These are phyloP conservation scores for Oncorhynchus masou DNA, from an alignment of 2,113 vertebrate species.

Conservation along the genomic window DNA sequence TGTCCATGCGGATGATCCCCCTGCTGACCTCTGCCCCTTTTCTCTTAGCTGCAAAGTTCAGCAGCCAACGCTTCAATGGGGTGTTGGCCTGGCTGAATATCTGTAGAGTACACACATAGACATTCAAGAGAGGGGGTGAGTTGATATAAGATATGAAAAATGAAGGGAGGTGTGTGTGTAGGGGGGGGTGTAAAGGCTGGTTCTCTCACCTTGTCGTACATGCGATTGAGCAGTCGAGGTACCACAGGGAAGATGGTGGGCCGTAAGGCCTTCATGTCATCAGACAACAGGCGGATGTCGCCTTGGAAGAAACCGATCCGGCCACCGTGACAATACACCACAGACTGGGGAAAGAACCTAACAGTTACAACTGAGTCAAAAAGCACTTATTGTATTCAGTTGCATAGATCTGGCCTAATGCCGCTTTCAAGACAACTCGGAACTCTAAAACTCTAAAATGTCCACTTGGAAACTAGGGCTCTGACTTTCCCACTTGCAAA, in stretches of 20 bases:
- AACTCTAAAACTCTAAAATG: no score
- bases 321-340: slow-evolving; percentile 94
- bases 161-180: neutral
- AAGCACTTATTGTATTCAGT: neutral
- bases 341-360: slow-evolving; percentile 75
- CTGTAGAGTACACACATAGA: slow-evolving; percentile 60
- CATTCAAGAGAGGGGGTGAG: neutral
- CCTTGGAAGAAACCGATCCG: slow-evolving; percentile 96
- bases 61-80: slow-evolving; percentile 86
- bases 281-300: slow-evolving; percentile 91
- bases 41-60: slow-evolving; percentile 93
- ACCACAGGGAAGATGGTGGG: slow-evolving; percentile 97
- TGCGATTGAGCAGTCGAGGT: slow-evolving; percentile 93
- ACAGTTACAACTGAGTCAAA: neutral
- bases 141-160: neutral
- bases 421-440: no score
- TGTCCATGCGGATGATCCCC: slow-evolving; percentile 89
- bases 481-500: no score
- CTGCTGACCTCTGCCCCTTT: slow-evolving; percentile 92
- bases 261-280: slow-evolving; percentile 91
- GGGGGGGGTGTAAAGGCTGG: neutral
- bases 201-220: slow-evolving; percentile 91
- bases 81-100: slow-evolving; percentile 94
- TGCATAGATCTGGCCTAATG: no score
- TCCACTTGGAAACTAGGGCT: no score